Evolutionary conservation across 2,797 vertebrate species (phyloP), one percentile per base, ranked within the genome.

Genomic region (Nyctalus aviator): DNA sequence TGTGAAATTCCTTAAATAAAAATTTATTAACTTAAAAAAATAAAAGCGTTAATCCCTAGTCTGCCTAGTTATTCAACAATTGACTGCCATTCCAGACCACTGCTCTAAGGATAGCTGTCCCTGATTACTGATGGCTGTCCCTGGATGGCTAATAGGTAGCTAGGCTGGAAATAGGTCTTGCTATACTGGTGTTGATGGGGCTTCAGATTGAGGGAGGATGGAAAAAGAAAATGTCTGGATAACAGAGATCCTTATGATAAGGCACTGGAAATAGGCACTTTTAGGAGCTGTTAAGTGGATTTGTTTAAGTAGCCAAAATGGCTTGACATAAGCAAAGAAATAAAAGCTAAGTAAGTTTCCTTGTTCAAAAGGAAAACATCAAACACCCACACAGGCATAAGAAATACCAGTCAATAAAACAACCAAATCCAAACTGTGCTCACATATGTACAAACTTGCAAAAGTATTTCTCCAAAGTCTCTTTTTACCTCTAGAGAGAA

Each of bases 311-410:
- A 53, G 84, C 27, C 50, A 37, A 88, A 94, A 53, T 64, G 57
- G 68, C 48, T 71, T 64, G 27, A 90, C 72, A 13, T 46, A 78
- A 59, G n/a, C 46, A 64, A 90, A 59, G 46, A 85, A 75, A 92
- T 44, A 82, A 75, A 95, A 93, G 14, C 23, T 90, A 44, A 64
- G 11, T 90, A 37, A 64, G 9, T 46, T 95, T 87, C 79, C 44
- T 83, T 68, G 46, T 88, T 86, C 23, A 59, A 84, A 83, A 30
- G 64, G 92, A 97, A 97, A 88, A 57, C 21, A 50, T 25, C 79
- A 83, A 79, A 17, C 4, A 62, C 27, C 14, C 73, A 90, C n/a
- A 93, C n/a, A 95, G 89, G 62, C 48, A 78, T 72, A 94, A 88
- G 30, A 83, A 86, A 86, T 21, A 71, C 18, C 48, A 86, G 55